Evolutionary conservation across 2,797 vertebrate species (phyloP).

Genomic region (Sardinella longiceps): DNA sequence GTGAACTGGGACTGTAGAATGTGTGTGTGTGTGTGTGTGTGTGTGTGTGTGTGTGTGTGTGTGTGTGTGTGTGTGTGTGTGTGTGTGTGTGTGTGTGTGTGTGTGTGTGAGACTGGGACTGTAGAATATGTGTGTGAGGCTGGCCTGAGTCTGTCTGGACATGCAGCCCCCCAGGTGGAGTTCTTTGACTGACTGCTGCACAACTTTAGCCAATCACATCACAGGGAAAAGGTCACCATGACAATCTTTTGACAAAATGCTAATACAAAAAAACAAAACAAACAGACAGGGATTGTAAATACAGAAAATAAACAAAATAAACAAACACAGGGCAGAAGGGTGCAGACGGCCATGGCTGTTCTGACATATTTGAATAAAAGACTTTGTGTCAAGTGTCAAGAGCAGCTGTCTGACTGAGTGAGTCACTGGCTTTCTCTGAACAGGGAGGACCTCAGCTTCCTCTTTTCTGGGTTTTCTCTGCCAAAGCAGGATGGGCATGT

Average conservation of each 20-base stretch:
- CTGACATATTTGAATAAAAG: neutral
- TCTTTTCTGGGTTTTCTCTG: slow-evolving; percentile 47
- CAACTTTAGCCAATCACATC: too few species aligned
- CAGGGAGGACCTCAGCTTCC: slow-evolving; percentile 54
- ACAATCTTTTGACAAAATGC: too few species aligned
- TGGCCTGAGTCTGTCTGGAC: neutral
- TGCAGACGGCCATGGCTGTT: neutral
- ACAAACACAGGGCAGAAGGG: neutral
- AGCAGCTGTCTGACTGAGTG: slow-evolving; percentile 17
- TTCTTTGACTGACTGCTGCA: neutral
- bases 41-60: too few species aligned
- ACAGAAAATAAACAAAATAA: neutral
- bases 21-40: too few species aligned
- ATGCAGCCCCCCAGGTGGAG: neutral
- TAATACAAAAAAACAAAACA: slow-evolving; percentile 35
- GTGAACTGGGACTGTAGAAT: too few species aligned
- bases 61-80: too few species aligned
- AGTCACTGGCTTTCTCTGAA: neutral
- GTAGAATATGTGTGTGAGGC: neutral
- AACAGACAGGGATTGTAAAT: neutral
- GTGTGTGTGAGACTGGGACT: too few species aligned
- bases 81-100: too few species aligned
- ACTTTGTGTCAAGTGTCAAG: neutral
- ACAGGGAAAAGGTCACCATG: too few species aligned
- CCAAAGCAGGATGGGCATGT: neutral